Percentiles rank a stretch among this genome's conserved stretches.
Evolutionary conservation across 2,113 vertebrate genomes (phyloP).

Genomic region (Neomonachus schauinslandi): DNA sequence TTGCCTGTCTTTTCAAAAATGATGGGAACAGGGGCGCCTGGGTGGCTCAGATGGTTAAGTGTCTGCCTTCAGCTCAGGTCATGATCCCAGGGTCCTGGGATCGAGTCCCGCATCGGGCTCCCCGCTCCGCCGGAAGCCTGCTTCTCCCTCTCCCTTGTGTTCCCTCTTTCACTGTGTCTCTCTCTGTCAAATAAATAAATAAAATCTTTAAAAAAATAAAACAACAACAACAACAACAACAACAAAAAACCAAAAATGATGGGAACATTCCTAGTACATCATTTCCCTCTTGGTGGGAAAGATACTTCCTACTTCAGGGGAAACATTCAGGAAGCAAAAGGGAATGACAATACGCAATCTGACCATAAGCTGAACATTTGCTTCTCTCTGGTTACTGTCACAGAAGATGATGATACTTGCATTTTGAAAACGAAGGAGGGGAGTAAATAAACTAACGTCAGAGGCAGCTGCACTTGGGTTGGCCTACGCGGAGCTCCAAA

Average conservation of each 20-base stretch:
- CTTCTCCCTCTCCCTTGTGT: no score
- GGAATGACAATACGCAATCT: not conserved
- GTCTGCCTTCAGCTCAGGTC: no score
- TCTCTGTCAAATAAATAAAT: no score
- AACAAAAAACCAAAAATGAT: not conserved
- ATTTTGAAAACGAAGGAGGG: not conserved
- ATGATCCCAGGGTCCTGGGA: no score
- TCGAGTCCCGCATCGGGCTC: no score
- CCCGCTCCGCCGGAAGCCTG: no score
- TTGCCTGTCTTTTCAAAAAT: not conserved
- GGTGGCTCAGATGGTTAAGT: no score
- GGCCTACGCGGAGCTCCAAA: not conserved
- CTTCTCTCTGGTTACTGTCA: not conserved
- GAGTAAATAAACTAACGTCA: not conserved
- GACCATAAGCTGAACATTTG: not conserved
- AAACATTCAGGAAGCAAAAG: not conserved
- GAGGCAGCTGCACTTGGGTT: not conserved
- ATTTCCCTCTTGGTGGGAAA: not conserved
- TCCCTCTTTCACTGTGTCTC: no score
- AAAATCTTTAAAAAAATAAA: no score
- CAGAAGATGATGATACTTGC: not conserved
- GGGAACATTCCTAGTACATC: not conserved
- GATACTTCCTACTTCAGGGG: not conserved
- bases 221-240: no score
- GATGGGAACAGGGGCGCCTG: not conserved